phyloP scores from a whole-genome alignment of 2,113 vertebrate genomes.

The Orientallactaga bullata region DNA sequence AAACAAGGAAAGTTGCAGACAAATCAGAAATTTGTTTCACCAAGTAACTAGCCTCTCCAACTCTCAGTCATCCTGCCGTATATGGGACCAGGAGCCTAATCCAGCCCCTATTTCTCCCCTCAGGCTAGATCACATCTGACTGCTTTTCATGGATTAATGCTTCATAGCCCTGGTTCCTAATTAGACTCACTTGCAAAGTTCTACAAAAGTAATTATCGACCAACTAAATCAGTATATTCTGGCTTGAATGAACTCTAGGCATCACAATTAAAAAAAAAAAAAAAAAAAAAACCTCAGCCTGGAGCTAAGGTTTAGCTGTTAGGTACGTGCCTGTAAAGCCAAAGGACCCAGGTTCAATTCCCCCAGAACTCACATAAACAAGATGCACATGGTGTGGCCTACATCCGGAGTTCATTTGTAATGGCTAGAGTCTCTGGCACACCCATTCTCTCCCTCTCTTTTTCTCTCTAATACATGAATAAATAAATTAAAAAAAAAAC shows the following conservation, averaged over 20 bases:
- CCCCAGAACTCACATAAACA: too few relatives aligned
- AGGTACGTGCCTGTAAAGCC: too few relatives aligned
- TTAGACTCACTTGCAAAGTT: slow-evolving; percentile 30
- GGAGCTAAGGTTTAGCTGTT: too few relatives aligned
- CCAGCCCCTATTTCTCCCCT: neutral
- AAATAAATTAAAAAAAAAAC: too few relatives aligned
- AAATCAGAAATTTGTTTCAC: slow-evolving; percentile 47
- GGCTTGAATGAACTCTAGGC: slow-evolving; percentile 52
- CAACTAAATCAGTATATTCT: slow-evolving; percentile 33
- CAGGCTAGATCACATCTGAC: neutral
- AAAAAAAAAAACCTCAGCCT: too few relatives aligned
- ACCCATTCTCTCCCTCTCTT: too few relatives aligned
- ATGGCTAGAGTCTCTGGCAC: too few relatives aligned
- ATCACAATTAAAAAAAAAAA: slow-evolving; percentile 47
- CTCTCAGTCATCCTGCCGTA: neutral
- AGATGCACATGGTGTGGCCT: too few relatives aligned
- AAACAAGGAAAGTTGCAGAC: slow-evolving; percentile 23
- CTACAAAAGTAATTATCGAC: slow-evolving; percentile 47
- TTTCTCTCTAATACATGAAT: too few relatives aligned
- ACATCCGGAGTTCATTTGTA: too few relatives aligned
- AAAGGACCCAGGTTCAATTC: too few relatives aligned
- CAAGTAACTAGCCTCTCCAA: neutral
- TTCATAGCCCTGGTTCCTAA: slow-evolving; percentile 11
- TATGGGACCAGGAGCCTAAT: neutral
- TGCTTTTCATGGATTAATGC: slow-evolving; percentile 25